phyloP scores from a whole-genome alignment of 53 echinoderm and acorn worm species.

The Holothuria scabra region DNA sequence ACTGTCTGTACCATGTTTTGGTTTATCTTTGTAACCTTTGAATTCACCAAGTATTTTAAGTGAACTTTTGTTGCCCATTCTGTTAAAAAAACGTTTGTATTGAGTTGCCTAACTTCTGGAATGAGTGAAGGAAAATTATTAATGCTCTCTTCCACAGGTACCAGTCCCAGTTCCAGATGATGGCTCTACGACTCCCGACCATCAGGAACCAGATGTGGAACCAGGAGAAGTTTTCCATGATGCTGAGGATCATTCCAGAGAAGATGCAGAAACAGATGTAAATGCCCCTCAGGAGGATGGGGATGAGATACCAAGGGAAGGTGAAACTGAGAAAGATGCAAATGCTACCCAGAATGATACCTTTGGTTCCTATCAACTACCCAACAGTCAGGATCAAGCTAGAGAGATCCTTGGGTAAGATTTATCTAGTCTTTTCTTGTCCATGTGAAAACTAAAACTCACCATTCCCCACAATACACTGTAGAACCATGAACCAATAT shows the following conservation, averaged over 20 bases:
- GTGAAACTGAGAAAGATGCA: conserved; percentile 13
- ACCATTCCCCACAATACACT: no score
- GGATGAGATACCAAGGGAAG: conserved; percentile 24
- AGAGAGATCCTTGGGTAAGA: conserved; percentile 39
- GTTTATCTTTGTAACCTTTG: no score
- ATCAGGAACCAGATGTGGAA: conserved; percentile 52
- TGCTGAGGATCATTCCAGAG: conserved; percentile 58
- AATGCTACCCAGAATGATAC: background rate
- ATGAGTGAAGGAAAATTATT: background rate
- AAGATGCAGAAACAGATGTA: conserved; percentile 22
- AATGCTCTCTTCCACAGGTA: background rate
- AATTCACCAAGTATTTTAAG: no score
- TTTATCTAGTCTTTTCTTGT: no score
- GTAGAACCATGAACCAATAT: no score
- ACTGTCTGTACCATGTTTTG: no score
- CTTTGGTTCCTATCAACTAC: background rate
- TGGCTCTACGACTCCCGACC: background rate
- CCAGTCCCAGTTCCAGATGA: no score
- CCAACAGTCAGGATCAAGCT: conserved; percentile 2
- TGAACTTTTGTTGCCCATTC: no score
- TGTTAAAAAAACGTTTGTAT: background rate
- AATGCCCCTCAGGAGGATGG: conserved; percentile 22
- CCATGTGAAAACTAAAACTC: no score
- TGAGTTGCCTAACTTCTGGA: background rate
- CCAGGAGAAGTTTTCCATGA: conserved; percentile 86